Base-by-base conservation (phyloP, 2,888 invertebrate species). In the Cheilosia impressa region DNA sequence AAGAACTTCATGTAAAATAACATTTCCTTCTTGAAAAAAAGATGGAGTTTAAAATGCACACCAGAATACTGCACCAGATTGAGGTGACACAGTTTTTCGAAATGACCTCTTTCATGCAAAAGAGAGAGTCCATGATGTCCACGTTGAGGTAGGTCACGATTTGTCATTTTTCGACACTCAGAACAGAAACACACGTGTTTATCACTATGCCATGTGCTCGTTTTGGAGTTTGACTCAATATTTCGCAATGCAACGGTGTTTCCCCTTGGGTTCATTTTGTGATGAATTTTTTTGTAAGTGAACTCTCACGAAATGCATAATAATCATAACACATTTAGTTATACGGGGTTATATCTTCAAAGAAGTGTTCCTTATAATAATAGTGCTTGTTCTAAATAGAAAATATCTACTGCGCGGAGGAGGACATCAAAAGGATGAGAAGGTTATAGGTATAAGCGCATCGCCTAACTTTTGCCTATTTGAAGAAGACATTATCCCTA, bases 141-240 rank as follows among this genome's bases (percentile, higher is more conserved):
- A 43, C 17, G 57, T 78, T 84, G 58, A 55, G 71, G 52, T 85
- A 85, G 84, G 84, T 76, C 84, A 85, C 66, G 80, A 72, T 60
- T 75, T 71, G 53, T 17, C 7, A n/a, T 63, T 47, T 65, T 58
- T 10, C 5, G 27, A 55, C 65, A 50, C 63, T 84, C 55, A 52
- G 52, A 84, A 83, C 55, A 52, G 52, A 84, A 83, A 84, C 69
- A 66, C 84, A 85, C 84, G 84, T 85, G 84, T 62, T 71, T 60
- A 63, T 17, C 45, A 1, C n/a, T 3, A 10, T 72, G 57, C 71
- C 84, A 85, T 85, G 84, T 85, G 84, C 71, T 76, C 13, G 55
- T 50, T 60, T 63, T 9, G 9, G 43, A 63, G 52, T 75, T 65
- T 15, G 15, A 69, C 65, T 84, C 68, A 75, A 65, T 38, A 10